These are phyloP conservation scores for Adineta ricciae DNA, from an alignment of 2,888 invertebrate species.

Conservation along the genomic window DNA sequence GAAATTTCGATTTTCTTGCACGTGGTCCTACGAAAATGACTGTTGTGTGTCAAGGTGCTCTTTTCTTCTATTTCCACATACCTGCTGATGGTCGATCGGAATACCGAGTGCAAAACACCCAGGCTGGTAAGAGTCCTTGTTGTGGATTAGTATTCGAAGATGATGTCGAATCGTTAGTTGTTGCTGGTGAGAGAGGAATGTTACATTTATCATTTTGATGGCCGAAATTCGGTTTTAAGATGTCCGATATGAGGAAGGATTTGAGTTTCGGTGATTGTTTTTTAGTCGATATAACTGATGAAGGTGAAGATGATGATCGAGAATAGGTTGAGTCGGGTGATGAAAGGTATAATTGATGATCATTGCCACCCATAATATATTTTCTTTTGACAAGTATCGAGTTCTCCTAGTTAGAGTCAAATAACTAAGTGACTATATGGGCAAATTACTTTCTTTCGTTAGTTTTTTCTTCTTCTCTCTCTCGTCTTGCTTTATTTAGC, in stretches of 20 bases:
- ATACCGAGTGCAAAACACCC: slow-evolving; percentile 94
- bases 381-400: neutral
- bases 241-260: neutral
- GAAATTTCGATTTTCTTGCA: neutral
- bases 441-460: neutral
- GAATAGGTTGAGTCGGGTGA: neutral
- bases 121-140: slow-evolving; percentile 68
- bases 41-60: neutral
- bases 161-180: neutral
- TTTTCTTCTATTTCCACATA: slow-evolving; percentile 37
- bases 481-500: neutral
- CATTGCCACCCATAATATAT: neutral
- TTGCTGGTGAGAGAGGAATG: neutral
- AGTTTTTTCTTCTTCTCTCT: neutral
- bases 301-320: neutral
- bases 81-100: slow-evolving; percentile 56
- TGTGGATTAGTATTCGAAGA: neutral
- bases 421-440: neutral
- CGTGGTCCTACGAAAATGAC: neutral
- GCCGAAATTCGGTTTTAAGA: neutral
- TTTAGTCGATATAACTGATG: neutral
- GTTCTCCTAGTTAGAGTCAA: neutral
- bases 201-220: slow-evolving; percentile 1
- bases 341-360: neutral
- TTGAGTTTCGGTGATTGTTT: neutral